Conservation (phyloP, 2,888 invertebrate genomes). For the Callosobruchus maculatus region DNA sequence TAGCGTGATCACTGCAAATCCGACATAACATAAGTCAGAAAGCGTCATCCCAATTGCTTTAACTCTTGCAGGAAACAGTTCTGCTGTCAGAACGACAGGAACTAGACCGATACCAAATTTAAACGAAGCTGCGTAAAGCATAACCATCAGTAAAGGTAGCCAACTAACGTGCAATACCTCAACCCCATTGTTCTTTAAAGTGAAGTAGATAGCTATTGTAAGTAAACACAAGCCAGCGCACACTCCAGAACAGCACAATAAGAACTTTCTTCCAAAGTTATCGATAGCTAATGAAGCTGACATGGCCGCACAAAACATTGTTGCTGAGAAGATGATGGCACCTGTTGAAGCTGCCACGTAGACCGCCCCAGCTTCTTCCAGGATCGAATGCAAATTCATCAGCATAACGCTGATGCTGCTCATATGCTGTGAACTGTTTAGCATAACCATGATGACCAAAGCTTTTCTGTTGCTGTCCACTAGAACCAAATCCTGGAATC, state of each 20-base stretch:
- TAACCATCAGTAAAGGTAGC: conserved; percentile 36
- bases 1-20: conserved; percentile 41
- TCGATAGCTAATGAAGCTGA: conserved; percentile 43
- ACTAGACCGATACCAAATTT: conserved; percentile 46
- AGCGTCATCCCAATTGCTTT: conserved; percentile 48
- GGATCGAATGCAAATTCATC: conserved; percentile 46
- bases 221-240: conserved; percentile 41
- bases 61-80: conserved; percentile 46
- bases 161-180: conserved; percentile 36
- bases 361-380: conserved; percentile 41
- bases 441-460: conserved; percentile 43
- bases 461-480: conserved; percentile 45
- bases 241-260: conserved; percentile 40
- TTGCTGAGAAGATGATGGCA: conserved; percentile 44
- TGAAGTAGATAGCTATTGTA: conserved; percentile 43
- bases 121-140: conserved; percentile 43
- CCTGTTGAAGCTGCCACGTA: conserved; percentile 37
- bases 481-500: conserved; percentile 41
- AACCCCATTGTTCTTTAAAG: conserved; percentile 33
- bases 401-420: conserved; percentile 47
- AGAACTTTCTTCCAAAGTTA: conserved; percentile 41
- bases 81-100: conserved; percentile 45
- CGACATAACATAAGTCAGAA: conserved; percentile 43
- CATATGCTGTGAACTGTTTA: conserved; percentile 46
- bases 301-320: conserved; percentile 43